Conservation (phyloP, 1,140 invertebrate genomes). For the Apis cerana region DNA sequence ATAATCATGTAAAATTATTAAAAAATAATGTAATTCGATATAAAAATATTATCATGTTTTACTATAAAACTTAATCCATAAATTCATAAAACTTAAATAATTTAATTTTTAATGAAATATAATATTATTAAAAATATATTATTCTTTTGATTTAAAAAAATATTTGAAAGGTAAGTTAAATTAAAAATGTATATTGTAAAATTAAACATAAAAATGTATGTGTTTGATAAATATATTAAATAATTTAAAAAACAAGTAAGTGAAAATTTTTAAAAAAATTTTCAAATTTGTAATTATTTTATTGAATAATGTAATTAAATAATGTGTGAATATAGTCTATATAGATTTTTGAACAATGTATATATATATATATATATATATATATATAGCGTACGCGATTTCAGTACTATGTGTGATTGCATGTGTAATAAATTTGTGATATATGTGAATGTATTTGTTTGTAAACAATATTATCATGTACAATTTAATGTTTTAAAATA, state of each 20-base stretch:
- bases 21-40: background rate
- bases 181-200: constrained; percentile 30
- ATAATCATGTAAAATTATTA: constrained; percentile 15
- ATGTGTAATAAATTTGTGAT: background rate
- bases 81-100: background rate
- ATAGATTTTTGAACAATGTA: background rate
- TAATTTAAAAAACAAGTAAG: background rate
- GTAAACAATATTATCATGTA: constrained; percentile 28
- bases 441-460: constrained; percentile 21
- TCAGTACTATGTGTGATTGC: constrained; percentile 3
- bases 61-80: background rate
- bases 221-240: background rate
- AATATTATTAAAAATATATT: constrained; percentile 1
- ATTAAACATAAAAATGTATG: constrained; percentile 10
- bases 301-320: background rate
- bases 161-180: constrained; percentile 28
- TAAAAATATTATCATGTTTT: constrained; percentile 3
- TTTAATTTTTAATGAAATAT: background rate
- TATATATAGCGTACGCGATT: background rate
- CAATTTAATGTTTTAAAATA: constrained; percentile 17
- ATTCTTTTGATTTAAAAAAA: background rate
- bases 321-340: background rate
- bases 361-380: background rate
- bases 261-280: background rate
- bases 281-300: constrained; percentile 10